Evolutionary conservation across 2,113 vertebrate genomes (phyloP).

Genomic region (Fukomys damarensis): DNA sequence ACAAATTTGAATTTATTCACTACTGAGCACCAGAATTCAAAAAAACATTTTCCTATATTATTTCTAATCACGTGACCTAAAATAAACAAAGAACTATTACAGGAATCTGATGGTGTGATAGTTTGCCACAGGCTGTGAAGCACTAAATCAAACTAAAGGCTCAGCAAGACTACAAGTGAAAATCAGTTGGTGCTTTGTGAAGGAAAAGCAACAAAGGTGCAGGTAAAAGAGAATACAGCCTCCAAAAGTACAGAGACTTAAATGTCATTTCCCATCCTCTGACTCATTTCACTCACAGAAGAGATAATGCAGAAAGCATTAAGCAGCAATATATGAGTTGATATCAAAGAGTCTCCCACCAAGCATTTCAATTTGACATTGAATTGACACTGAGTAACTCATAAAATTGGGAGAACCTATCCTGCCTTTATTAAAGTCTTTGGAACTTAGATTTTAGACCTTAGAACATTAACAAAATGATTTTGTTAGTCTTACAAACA

Average conservation of each 20-base stretch:
- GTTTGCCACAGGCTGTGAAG: conserved; percentile 31
- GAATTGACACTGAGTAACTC: neutral
- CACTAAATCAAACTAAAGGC: conserved; percentile 32
- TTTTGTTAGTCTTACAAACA: neutral
- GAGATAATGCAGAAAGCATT: neutral
- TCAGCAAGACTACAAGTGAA: conserved; percentile 9
- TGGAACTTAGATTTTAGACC: neutral
- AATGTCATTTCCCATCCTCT: neutral
- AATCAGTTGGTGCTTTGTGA: neutral
- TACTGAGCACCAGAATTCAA: neutral
- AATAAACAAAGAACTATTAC: neutral
- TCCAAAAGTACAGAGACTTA: neutral
- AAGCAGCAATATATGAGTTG: neutral
- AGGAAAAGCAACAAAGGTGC: neutral
- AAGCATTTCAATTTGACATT: neutral
- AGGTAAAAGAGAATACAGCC: neutral
- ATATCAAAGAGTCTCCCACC: neutral
- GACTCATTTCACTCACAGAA: conserved; percentile 16
- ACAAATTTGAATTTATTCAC: neutral
- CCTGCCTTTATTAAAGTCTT: neutral
- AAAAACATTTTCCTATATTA: neutral
- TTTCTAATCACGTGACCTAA: neutral
- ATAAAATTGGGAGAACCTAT: neutral
- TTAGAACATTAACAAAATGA: conserved; percentile 26
- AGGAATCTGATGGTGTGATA: neutral